Conservation (phyloP, 2,113 vertebrate genomes). For the Chaetops frenatus region DNA sequence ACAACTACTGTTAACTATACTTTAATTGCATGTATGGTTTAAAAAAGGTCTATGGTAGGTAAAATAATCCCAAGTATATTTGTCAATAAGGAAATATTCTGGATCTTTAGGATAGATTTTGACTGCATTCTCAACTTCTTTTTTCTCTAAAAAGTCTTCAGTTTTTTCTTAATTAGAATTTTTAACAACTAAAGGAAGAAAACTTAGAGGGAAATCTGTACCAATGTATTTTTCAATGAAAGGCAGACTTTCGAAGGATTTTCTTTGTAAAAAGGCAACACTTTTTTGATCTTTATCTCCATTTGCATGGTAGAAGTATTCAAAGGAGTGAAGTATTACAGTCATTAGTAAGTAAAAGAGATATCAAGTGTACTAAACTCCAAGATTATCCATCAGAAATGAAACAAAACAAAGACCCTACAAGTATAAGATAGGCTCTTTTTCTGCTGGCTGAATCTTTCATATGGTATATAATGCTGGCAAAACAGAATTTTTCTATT, state of each 20-base stretch:
- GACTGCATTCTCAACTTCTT: background rate
- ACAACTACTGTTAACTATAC: background rate
- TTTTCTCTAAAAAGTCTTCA: background rate
- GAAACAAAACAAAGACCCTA: conserved; percentile 41
- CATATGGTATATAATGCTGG: conserved; percentile 14
- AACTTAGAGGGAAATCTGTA: background rate
- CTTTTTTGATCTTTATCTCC: conserved; percentile 24
- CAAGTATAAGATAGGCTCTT: background rate
- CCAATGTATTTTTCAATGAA: background rate
- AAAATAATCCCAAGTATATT: background rate
- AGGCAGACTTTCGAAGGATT: background rate
- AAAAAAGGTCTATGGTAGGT: background rate
- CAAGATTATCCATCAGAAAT: conserved; percentile 47
- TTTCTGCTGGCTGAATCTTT: conserved; percentile 13
- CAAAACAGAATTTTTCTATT: conserved; percentile 62
- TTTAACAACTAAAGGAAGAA: background rate
- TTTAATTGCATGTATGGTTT: background rate
- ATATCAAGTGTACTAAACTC: conserved; percentile 16
- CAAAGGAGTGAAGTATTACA: conserved; percentile 9
- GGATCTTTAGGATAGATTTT: background rate
- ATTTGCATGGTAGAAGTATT: conserved; percentile 37
- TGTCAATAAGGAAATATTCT: background rate
- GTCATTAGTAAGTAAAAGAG: conserved; percentile 39
- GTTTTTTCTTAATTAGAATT: background rate
- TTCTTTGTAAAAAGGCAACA: background rate